Base-by-base conservation (phyloP, 1,140 invertebrate genomes). In the Halesus radiatus region DNA sequence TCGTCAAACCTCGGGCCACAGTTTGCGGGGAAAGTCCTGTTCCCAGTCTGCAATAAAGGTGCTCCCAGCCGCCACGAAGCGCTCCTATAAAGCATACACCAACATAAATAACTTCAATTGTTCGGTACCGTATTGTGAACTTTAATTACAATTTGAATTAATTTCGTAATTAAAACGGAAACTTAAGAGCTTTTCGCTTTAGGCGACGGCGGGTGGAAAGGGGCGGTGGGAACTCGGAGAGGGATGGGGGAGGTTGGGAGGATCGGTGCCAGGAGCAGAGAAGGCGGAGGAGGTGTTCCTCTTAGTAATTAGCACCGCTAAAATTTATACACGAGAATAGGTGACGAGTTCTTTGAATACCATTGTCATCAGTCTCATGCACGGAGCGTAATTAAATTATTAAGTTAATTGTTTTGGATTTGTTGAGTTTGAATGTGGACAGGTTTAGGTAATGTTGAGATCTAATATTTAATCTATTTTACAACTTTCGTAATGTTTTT, bases 131-230 rank as follows among this genome's bases (percentile, higher is more conserved):
- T 81, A 84, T 84, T 84, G 83, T 84, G 83, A 84, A 84, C 83
- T 84, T 84, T 84, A 84, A 84, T 84, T 84, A 84, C 83, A 84
- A 84, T 84, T 84, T 84, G 83, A 84, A 84, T 84, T 84, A 84
- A 84, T 84, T 84, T 84, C 76, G 83, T 82, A 84, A 84, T 84
- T 84, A 84, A 84, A 84, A 84, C 83, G 78, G 83, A 84, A 84
- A 84, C 83, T 84, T 84, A 84, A 82, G 78, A 84, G 83, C 83
- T 84, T 84, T 84, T 84, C 82, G 82, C 82, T 83, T 83, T 79
- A 83, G 82, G 82, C 77, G 79, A 70, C 50, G 58, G 64, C 10
- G 32, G 52, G 78, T 64, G 23, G 20, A 16, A 18, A 6, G 54
- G 32, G 53, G 15, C n/a, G 29, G 70, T 29, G 16, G 22, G 66